phyloP scores from a whole-genome alignment of 2,888 invertebrate genomes.

The Drosophila borborema region DNA sequence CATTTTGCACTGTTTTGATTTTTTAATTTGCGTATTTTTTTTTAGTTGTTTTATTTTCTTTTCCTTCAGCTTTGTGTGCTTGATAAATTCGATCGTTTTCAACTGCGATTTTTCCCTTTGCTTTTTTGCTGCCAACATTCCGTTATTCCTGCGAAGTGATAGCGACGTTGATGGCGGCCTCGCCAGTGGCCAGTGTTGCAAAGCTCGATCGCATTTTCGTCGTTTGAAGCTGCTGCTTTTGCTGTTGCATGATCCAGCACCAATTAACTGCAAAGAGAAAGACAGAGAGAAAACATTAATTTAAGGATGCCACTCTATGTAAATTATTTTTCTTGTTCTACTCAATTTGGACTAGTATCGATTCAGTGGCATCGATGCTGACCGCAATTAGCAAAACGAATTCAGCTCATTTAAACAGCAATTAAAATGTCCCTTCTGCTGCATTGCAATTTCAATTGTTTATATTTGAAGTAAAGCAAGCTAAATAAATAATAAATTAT shows the following conservation, averaged over 20 bases:
- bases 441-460: slow-evolving; percentile 22
- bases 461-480: slow-evolving; percentile 19
- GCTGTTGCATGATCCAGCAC: slow-evolving; percentile 26
- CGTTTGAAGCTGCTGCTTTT: slow-evolving; percentile 5
- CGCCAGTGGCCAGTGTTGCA: slow-evolving; percentile 48
- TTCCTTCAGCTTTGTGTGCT: slow-evolving; percentile 10
- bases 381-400: not conserved
- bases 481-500: slow-evolving; percentile 66
- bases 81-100: slow-evolving; percentile 56
- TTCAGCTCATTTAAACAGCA: slow-evolving; percentile 1
- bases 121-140: slow-evolving; percentile 26
- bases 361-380: slow-evolving; percentile 6
- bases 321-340: slow-evolving; percentile 1
- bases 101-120: slow-evolving; percentile 13
- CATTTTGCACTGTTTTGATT: slow-evolving; percentile 62
- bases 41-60: slow-evolving; percentile 11
- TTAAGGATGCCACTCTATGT: slow-evolving; percentile 22
- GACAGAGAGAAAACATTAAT: slow-evolving; percentile 19
- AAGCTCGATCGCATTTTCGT: slow-evolving; percentile 32
- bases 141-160: slow-evolving; percentile 50
- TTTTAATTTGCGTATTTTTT: slow-evolving; percentile 40
- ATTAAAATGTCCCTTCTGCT: not conserved
- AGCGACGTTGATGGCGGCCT: slow-evolving; percentile 15
- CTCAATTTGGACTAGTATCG: slow-evolving; percentile 11
- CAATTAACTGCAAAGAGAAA: slow-evolving; percentile 20